phyloP scores from a whole-genome alignment of 2,113 vertebrate genomes.

The Corythoichthys intestinalis region DNA sequence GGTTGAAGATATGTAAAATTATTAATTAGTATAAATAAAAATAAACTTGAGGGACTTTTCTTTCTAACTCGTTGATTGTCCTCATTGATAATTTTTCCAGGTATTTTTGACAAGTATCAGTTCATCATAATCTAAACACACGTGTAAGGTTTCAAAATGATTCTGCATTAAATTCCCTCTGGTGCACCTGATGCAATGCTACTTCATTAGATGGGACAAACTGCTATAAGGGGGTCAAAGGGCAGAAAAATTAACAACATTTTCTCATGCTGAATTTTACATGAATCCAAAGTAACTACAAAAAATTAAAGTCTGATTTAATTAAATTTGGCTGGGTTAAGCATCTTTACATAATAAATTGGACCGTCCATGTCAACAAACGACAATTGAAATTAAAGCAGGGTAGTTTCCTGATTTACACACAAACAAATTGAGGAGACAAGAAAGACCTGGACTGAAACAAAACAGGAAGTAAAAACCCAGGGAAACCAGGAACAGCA shows the following conservation, averaged over 20 bases:
- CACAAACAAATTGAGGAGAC: too few species aligned
- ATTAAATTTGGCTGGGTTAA: neutral
- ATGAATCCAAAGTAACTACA: neutral
- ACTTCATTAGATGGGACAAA: too few species aligned
- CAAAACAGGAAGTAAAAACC: too few species aligned
- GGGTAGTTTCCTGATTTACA: neutral
- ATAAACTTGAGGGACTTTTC: constrained; percentile 9
- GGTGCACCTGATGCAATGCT: too few species aligned
- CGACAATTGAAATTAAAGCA: neutral
- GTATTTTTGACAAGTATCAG: constrained; percentile 9
- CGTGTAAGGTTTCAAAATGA: constrained; percentile 13
- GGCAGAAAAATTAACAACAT: too few species aligned
- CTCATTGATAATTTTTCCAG: neutral
- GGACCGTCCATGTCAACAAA: too few species aligned
- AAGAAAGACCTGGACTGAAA: too few species aligned
- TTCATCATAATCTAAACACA: constrained; percentile 8
- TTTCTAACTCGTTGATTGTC: neutral
- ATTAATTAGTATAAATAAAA: constrained; percentile 6
- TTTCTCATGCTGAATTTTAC: neutral
- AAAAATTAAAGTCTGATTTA: neutral
- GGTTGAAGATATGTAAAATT: too few species aligned
- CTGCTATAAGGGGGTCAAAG: too few species aligned
- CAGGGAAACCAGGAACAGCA: too few species aligned
- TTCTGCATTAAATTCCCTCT: neutral
- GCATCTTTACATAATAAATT: too few species aligned